phyloP scores from a whole-genome alignment of 2,888 invertebrate species.

The Diadegma fenestrale region DNA sequence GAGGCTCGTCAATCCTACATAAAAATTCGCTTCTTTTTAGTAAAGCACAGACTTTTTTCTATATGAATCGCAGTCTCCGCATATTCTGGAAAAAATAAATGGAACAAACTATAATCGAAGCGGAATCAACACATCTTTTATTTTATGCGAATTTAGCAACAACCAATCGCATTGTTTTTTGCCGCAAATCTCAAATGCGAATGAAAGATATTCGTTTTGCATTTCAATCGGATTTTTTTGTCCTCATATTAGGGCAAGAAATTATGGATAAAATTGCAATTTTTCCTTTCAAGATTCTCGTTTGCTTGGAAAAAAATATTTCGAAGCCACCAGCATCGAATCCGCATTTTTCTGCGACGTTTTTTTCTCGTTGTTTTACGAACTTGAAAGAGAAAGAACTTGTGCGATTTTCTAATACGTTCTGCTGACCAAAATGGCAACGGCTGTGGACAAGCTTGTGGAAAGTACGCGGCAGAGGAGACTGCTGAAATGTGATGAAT shows the following conservation, averaged over 20 bases:
- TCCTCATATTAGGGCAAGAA: no score
- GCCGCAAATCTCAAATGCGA: no score
- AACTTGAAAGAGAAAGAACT: neutral
- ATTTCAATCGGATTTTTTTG: no score
- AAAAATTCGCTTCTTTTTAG: neutral
- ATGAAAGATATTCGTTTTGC: no score
- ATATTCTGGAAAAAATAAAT: neutral
- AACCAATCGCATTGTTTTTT: neutral
- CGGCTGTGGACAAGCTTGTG: conserved; percentile 21
- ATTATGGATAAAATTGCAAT: no score
- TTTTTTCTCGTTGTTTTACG: neutral
- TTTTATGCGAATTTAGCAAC: neutral
- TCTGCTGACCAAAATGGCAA: neutral
- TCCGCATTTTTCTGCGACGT: no score
- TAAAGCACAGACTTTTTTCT: neutral
- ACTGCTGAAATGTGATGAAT: conserved; percentile 31
- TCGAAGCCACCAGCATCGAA: no score
- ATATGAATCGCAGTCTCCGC: no score
- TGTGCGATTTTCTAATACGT: neutral
- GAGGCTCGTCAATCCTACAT: conserved; percentile 15
- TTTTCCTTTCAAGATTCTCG: no score
- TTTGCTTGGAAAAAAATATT: no score
- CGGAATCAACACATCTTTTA: neutral
- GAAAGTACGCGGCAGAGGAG: neutral
- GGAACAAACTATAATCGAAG: neutral